Base-by-base conservation (phyloP, 30 jellyfish, hydroid and myxozoan genomes). In the Clytia hemisphaerica region DNA sequence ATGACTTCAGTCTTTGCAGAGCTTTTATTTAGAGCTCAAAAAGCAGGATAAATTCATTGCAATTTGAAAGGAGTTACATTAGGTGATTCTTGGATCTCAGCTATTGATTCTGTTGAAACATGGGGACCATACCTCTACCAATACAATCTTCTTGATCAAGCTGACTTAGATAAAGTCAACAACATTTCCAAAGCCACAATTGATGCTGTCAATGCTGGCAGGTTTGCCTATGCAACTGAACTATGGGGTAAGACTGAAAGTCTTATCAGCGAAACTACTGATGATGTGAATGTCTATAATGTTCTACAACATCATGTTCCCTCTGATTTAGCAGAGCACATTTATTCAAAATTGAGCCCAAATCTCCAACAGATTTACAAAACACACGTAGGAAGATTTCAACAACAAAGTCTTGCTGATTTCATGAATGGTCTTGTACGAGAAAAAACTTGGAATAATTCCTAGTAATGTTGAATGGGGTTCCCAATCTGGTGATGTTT, bases 11-110 rank as follows among this genome's bases (percentile, higher is more conserved):
- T 78, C 16, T 84, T 84, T 70, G 95, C 89, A 27, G 37, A 16
- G 58, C 21, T 88, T 28, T 62, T 84, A 35, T 65, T 59, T 38
- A 80, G 62, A 61, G 95, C 89, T 2, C 77, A 70, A 6, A 27
- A 35, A 29, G 33, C 36, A 4, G 75, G 78, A 53, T 84, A 84
- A 37, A 84, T 84, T 2, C 34, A 68, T 3, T 77, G 88, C 53
- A 70, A 61, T n/a, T 51, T 84, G n/a, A 72, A 42, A 10, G 95
- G 95, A 14, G 95, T 84, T 45, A 93, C 93, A 1, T 75, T 84
- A 2, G 95, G 95, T 26, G 95, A 84, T 44, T 84, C 95, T 28
- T 84, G 95, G 95, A 84, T 84, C 48, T 84, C 95, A 14, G 79
- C 90, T 37, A 84, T 84, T 32, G 95, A 84, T 62, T 84, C 95